Percentiles rank a stretch among this genome's conserved stretches.
phyloP scores from a whole-genome alignment of 2,113 vertebrate species.

The Chamaea fasciata region DNA sequence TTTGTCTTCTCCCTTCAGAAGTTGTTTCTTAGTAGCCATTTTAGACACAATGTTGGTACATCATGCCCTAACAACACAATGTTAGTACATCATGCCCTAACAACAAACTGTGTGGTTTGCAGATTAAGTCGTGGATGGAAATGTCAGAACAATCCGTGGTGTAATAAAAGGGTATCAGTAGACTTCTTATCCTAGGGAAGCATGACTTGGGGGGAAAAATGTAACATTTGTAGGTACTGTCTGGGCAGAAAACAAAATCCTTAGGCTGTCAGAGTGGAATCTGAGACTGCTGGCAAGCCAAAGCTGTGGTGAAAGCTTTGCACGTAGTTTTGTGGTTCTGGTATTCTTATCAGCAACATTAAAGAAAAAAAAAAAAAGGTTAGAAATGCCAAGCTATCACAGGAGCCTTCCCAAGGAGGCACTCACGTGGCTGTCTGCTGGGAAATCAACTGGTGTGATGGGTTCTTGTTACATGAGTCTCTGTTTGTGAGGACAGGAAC shows the following conservation, averaged over 20 bases:
- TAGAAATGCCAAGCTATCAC: neutral
- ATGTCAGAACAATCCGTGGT: neutral
- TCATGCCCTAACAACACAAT: neutral
- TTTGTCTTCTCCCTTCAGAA: neutral
- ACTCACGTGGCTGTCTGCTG: neutral
- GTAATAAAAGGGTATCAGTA: neutral
- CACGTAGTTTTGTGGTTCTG: neutral
- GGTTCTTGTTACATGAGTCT: neutral
- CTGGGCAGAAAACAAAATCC: neutral
- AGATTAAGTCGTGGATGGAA: neutral
- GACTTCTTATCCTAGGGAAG: neutral
- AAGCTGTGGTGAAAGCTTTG: neutral
- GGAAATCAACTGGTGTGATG: neutral
- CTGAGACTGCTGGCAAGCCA: neutral
- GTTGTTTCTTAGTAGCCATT: neutral
- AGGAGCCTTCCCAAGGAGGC: neutral
- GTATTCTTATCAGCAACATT: constrained; percentile 13
- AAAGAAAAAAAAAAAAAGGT: neutral
- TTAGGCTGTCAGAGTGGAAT: neutral
- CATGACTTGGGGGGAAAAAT: neutral
- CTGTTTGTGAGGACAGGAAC: neutral
- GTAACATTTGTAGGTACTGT: neutral
- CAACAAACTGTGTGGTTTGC: neutral
- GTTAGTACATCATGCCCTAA: neutral
- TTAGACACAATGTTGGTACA: neutral